Conservation (phyloP, 2,888 invertebrate genomes). For the Clivina fossor region DNA sequence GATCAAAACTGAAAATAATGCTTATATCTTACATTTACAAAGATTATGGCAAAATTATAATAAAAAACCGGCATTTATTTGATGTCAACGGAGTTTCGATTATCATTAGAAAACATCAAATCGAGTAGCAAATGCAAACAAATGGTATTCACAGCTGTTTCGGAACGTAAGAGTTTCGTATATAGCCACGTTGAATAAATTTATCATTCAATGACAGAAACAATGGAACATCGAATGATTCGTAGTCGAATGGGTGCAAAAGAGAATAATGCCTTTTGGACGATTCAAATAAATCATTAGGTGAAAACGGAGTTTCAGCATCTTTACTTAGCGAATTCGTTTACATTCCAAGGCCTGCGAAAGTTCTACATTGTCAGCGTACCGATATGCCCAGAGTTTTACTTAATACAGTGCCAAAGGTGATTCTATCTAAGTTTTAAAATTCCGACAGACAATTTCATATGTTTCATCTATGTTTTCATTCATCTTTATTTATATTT, state of each 20-base stretch:
- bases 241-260: conserved; percentile 58
- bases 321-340: conserved; percentile 38
- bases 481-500: background rate
- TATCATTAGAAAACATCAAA: conserved; percentile 45
- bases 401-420: conserved; percentile 69
- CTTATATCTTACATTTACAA: conserved; percentile 54
- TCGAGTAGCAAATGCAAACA: conserved; percentile 48
- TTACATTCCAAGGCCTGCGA: conserved; percentile 50
- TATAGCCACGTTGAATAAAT: conserved; percentile 71
- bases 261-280: conserved; percentile 45
- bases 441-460: background rate
- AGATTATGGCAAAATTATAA: conserved; percentile 50
- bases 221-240: conserved; percentile 79
- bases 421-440: conserved; percentile 45
- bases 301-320: conserved; percentile 43
- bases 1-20: conserved; percentile 51
- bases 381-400: conserved; percentile 70
- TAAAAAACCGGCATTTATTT: conserved; percentile 3
- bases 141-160: conserved; percentile 55
- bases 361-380: conserved; percentile 50
- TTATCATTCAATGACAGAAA: conserved; percentile 79
- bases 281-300: conserved; percentile 50
- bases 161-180: conserved; percentile 58
- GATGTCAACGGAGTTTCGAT: conserved; percentile 42
- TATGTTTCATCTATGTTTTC: background rate